Base-by-base conservation (phyloP, 2,888 invertebrate species). In the Ischnura elegans region DNA sequence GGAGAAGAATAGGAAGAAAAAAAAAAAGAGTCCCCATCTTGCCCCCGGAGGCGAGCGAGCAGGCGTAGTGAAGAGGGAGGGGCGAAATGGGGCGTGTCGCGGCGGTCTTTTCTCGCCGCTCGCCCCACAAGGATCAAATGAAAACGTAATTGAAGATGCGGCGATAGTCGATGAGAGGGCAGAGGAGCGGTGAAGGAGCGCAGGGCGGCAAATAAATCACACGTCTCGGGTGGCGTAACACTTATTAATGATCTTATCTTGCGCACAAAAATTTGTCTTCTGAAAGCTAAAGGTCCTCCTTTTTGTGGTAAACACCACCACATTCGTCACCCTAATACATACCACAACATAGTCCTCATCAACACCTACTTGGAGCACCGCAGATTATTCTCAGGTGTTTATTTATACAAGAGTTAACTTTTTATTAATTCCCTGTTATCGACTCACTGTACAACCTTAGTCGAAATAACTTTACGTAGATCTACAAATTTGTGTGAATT, bases 41-140 rank as follows among this genome's bases (percentile, higher is more conserved):
- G 10, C 13, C 36, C 29, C 76, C 29, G 76, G 36, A 90, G 43
- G 90, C n/a, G n/a, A n/a, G n/a, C n/a, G n/a, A n/a, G n/a, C n/a
- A n/a, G n/a, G n/a, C n/a, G n/a, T n/a, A n/a, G n/a, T n/a, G n/a
- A n/a, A n/a, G n/a, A n/a, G n/a, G n/a, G n/a, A n/a, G 55, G 90
- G 61, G 66, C 55, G 90, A 90, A 90, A 90, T 90, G 61, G 61
- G 90, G 43, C 90, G 66, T 66, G 61, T 61, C 61, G n/a, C n/a
- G 76, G 36, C 29, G 36, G 76, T 29, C 16, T 76, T 36, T 51
- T n/a, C 76, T 76, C 76, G 76, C 36, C 76, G 76, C 36, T 36
- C 76, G 76, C 76, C 76, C 25, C 25, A 36, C 5, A 76, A 66
- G 61, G 76, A 76, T 76, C 76, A 76, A 76, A 76, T 76, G 76